Evolutionary conservation across 2,888 invertebrate genomes (phyloP).

Genomic region (Coleophora deauratella): DNA sequence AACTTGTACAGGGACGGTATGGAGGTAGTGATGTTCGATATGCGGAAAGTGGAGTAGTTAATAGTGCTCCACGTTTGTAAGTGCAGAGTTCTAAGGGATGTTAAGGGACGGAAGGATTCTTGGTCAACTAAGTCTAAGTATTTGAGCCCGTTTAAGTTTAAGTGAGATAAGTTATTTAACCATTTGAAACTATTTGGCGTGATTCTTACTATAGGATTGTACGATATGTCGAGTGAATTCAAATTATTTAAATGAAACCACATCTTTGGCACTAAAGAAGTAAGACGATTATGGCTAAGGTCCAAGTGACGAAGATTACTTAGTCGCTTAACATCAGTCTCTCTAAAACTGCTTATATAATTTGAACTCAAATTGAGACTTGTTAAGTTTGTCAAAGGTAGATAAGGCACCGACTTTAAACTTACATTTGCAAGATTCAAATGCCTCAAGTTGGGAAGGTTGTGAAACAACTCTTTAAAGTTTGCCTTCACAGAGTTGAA

Average conservation of each 20-base stretch:
- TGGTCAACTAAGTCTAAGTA: constrained; percentile 83
- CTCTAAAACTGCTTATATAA: constrained; percentile 80
- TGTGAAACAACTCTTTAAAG: constrained; percentile 90
- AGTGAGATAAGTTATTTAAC: constrained; percentile 79
- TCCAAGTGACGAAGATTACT: constrained; percentile 82
- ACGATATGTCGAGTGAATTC: constrained; percentile 84
- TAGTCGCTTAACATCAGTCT: constrained; percentile 81
- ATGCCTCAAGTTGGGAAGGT: constrained; percentile 85
- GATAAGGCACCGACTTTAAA: constrained; percentile 82
- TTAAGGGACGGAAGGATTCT: constrained; percentile 81
- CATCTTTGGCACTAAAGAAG: constrained; percentile 81
- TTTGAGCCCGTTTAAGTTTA: constrained; percentile 83
- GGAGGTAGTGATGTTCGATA: constrained; percentile 81
- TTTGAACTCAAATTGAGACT: constrained; percentile 87
- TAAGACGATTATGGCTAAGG: constrained; percentile 84
- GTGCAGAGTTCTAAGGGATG: constrained; percentile 79
- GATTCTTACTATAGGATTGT: constrained; percentile 86
- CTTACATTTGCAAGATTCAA: constrained; percentile 85
- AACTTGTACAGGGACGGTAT: constrained; percentile 83
- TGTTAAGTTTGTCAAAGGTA: constrained; percentile 84
- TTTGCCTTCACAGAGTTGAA: constrained; percentile 88
- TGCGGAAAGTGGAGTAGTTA: constrained; percentile 78
- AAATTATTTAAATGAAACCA: constrained; percentile 83
- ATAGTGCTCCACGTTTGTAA: constrained; percentile 85
- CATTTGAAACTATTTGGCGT: constrained; percentile 81